Evolutionary conservation across 2,888 invertebrate genomes (phyloP).

Genomic region (Agriotes lineatus): DNA sequence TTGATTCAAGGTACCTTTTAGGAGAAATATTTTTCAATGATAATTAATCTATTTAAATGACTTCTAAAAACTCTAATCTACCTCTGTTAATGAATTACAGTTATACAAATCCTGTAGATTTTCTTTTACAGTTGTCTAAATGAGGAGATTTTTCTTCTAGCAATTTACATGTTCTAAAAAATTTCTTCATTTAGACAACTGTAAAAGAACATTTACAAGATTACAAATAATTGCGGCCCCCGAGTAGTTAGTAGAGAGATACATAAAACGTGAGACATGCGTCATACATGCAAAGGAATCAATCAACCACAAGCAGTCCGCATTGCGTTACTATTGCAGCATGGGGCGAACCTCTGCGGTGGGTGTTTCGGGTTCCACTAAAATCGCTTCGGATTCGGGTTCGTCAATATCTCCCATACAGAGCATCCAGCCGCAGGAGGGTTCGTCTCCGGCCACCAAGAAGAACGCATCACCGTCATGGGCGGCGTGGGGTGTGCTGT

Average conservation of each 20-base stretch:
- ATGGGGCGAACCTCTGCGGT: constrained; percentile 44
- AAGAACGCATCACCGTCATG: constrained; percentile 57
- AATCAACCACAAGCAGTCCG: constrained; percentile 22
- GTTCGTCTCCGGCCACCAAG: constrained; percentile 66
- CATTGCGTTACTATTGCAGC: constrained; percentile 18
- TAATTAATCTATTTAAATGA: too few species aligned
- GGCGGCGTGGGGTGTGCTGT: constrained; percentile 47
- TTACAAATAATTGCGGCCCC: constrained; percentile 22
- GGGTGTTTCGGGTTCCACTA: constrained; percentile 46
- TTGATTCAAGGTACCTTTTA: too few species aligned
- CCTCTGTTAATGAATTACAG: too few species aligned
- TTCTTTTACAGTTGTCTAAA: too few species aligned
- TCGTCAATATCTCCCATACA: constrained; percentile 23
- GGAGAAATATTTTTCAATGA: too few species aligned
- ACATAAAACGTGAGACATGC: constrained; percentile 24
- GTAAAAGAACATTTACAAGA: too few species aligned
- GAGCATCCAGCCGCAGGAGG: constrained; percentile 43
- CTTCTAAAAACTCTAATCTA: too few species aligned
- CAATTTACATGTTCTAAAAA: too few species aligned
- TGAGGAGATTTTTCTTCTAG: too few species aligned
- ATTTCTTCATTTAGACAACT: too few species aligned
- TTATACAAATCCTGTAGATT: too few species aligned
- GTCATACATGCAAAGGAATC: constrained; percentile 35
- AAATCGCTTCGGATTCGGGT: constrained; percentile 42
- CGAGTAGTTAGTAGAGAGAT: constrained; percentile 12